Evolutionary conservation across 1,140 invertebrate species (phyloP).

Genomic region (Apolygus lucorum): DNA sequence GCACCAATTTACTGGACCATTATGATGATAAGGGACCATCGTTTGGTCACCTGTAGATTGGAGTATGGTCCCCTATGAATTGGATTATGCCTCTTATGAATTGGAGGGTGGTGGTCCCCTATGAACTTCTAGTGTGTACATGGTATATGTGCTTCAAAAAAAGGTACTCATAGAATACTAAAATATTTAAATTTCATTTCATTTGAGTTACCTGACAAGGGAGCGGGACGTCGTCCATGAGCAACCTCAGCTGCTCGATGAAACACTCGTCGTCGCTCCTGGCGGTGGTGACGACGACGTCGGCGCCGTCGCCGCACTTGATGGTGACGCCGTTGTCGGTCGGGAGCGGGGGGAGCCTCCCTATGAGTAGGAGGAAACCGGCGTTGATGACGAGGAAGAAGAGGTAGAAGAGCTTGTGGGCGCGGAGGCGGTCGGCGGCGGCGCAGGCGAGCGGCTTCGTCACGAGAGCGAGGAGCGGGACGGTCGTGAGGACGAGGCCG

Average conservation of each 20-base stretch:
- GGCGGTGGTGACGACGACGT: neutral
- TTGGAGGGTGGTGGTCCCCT: too few species aligned
- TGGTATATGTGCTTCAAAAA: too few species aligned
- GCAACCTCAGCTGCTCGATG: neutral
- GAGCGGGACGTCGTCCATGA: neutral
- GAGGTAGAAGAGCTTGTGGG: neutral
- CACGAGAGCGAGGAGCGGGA: neutral
- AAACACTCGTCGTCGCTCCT: neutral
- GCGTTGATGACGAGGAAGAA: neutral
- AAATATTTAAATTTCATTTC: neutral
- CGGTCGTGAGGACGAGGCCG: slow-evolving; percentile 4
- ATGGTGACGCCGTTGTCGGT: neutral
- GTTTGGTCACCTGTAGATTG: too few species aligned
- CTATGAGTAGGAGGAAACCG: neutral
- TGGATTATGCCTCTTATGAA: too few species aligned
- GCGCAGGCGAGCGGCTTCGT: neutral
- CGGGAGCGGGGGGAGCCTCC: neutral
- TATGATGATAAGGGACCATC: too few species aligned
- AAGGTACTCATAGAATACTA: too few species aligned
- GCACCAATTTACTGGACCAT: too few species aligned
- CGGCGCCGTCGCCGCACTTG: neutral
- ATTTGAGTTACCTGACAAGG: neutral
- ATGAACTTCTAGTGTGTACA: too few species aligned
- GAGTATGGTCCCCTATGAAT: too few species aligned
- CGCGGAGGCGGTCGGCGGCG: neutral